These are phyloP conservation scores for Chrysopilus asiliformis DNA, from an alignment of 2,888 invertebrate genomes.

Conservation along the genomic window DNA sequence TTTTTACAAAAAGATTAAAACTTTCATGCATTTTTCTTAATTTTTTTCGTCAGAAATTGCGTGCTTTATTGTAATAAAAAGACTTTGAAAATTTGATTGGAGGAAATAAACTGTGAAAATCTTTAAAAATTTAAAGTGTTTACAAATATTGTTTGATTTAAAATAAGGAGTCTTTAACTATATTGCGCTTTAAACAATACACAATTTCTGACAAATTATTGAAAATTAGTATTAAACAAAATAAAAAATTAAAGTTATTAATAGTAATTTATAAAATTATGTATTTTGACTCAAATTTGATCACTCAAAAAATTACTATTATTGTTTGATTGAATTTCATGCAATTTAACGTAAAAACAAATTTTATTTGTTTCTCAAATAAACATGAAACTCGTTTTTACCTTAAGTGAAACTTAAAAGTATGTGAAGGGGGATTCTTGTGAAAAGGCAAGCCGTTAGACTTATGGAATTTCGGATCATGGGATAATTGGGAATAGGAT, in stretches of 20 bases:
- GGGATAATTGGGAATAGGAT: slow-evolving; percentile 15
- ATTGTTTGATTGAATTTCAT: not conserved
- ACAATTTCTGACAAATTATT: too few species aligned
- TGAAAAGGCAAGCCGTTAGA: slow-evolving; percentile 45
- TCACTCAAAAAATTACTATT: not conserved
- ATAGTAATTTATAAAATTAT: slow-evolving; percentile 1
- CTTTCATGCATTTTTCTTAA: not conserved
- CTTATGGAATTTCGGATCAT: slow-evolving; percentile 38
- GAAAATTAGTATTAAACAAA: too few species aligned
- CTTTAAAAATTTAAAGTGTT: too few species aligned
- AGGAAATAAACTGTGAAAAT: too few species aligned
- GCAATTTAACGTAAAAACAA: not conserved
- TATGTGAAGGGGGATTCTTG: slow-evolving; percentile 44
- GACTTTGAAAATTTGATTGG: too few species aligned
- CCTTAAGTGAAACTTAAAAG: slow-evolving; percentile 28
- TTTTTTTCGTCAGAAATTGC: not conserved
- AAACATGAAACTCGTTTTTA: not conserved
- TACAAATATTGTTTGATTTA: too few species aligned
- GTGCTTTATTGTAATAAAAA: too few species aligned
- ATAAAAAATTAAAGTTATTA: too few species aligned
- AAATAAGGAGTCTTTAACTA: too few species aligned
- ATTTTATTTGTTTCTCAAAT: not conserved
- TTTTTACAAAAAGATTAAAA: slow-evolving; percentile 7
- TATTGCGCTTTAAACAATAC: too few species aligned
- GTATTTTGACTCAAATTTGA: not conserved